Percentiles rank a stretch among this genome's conserved stretches.
Conservation (phyloP, 2,888 invertebrate genomes). For the Augochlorella aurata region DNA sequence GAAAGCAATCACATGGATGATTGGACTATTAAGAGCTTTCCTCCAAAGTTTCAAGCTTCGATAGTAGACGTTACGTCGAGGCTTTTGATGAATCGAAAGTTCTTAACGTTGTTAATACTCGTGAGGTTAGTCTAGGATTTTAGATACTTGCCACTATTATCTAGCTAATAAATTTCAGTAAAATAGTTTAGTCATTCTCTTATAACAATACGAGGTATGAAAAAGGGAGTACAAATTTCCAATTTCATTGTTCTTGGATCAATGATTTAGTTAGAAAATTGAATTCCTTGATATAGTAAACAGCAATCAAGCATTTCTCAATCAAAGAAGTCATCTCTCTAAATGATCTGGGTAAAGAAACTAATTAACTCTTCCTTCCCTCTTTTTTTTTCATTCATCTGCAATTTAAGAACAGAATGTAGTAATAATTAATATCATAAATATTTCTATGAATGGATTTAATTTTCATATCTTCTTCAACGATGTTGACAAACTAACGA, state of each 20-base stretch:
- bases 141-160: background rate
- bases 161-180: background rate
- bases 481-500: no score
- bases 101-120: background rate
- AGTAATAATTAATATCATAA: no score
- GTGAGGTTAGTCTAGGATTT: background rate
- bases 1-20: conserved; percentile 53
- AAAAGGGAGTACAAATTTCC: background rate
- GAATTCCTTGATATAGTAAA: background rate
- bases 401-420: background rate
- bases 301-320: background rate
- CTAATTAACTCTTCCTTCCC: no score
- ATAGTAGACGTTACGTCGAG: background rate
- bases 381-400: background rate
- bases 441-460: no score
- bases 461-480: no score
- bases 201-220: background rate
- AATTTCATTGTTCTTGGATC: background rate
- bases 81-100: background rate
- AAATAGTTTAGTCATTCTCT: background rate
- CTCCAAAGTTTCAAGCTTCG: background rate
- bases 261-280: background rate
- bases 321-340: no score
- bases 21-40: background rate
- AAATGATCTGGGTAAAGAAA: no score